Conservation (phyloP, 2,888 invertebrate species). For the Adelphocoris suturalis region DNA sequence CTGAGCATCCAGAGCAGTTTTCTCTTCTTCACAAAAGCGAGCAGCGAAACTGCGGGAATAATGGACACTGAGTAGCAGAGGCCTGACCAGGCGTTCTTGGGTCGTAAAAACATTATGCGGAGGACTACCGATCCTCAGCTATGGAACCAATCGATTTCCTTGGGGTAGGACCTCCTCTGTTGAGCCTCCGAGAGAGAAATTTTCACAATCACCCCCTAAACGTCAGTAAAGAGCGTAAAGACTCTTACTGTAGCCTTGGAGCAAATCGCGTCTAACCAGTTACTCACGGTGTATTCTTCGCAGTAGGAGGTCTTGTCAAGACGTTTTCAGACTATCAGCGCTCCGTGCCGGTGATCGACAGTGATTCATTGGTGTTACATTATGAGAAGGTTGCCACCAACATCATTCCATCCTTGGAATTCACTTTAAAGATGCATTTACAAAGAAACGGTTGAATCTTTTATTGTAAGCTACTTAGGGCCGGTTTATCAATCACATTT, state of each 20-base stretch:
- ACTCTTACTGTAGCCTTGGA: neutral
- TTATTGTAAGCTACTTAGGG: too few species aligned
- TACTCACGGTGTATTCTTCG: constrained; percentile 43
- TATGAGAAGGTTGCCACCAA: neutral
- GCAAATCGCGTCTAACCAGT: constrained; percentile 52
- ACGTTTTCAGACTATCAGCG: neutral
- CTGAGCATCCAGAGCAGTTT: neutral
- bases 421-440: neutral
- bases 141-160: constrained; percentile 59
- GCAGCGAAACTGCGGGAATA: constrained; percentile 6
- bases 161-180: neutral
- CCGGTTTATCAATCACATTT: too few species aligned
- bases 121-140: constrained; percentile 55
- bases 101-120: constrained; percentile 57
- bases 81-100: neutral
- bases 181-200: constrained; percentile 15
- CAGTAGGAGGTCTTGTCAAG: constrained; percentile 59
- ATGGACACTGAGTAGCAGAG: constrained; percentile 20
- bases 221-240: constrained; percentile 33
- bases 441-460: neutral
- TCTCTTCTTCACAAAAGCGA: constrained; percentile 23
- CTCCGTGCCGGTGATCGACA: neutral
- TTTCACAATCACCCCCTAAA: constrained; percentile 46
- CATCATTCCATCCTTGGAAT: neutral
- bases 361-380: constrained; percentile 23